Conservation (phyloP, 64 coral and sea anemone species). For the Acropora yongei region DNA sequence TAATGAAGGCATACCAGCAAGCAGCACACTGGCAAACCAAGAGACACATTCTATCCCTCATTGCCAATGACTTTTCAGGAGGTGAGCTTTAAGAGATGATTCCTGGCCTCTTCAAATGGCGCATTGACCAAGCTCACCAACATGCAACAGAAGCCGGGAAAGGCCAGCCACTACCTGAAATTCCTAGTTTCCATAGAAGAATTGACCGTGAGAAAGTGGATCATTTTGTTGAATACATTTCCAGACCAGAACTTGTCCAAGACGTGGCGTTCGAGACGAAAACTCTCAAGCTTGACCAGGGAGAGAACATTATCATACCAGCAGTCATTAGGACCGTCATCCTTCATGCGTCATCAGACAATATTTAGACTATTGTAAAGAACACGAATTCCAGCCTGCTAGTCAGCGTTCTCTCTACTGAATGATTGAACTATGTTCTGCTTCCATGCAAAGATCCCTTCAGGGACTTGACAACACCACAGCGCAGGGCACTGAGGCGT, state of each 20-base stretch:
- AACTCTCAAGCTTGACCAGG: slow-evolving; percentile 32
- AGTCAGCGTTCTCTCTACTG: slow-evolving; percentile 33
- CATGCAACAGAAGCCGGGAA: slow-evolving; percentile 23
- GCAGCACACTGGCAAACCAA: background rate
- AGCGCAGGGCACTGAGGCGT: slow-evolving; percentile 63
- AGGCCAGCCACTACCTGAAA: slow-evolving; percentile 5
- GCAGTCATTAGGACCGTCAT: slow-evolving; percentile 60
- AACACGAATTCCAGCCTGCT: slow-evolving; percentile 41
- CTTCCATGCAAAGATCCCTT: slow-evolving; percentile 63
- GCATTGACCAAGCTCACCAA: slow-evolving; percentile 11
- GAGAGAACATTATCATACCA: slow-evolving; percentile 37
- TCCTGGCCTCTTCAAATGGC: slow-evolving; percentile 28
- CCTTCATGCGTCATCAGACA: slow-evolving; percentile 51
- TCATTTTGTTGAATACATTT: slow-evolving; percentile 47
- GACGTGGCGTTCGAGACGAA: slow-evolving; percentile 45
- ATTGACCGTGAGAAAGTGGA: background rate
- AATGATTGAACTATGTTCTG: slow-evolving; percentile 61
- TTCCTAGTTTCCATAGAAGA: background rate
- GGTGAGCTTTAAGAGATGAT: slow-evolving; percentile 2
- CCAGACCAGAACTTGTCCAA: slow-evolving; percentile 21
- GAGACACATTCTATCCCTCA: slow-evolving; percentile 33
- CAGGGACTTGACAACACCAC: slow-evolving; percentile 72
- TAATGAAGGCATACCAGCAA: background rate
- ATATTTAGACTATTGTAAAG: slow-evolving; percentile 39
- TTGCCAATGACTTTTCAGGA: slow-evolving; percentile 29